Base-by-base conservation (phyloP, 2,797 vertebrate species). In the Cyprinodon diabolis region DNA sequence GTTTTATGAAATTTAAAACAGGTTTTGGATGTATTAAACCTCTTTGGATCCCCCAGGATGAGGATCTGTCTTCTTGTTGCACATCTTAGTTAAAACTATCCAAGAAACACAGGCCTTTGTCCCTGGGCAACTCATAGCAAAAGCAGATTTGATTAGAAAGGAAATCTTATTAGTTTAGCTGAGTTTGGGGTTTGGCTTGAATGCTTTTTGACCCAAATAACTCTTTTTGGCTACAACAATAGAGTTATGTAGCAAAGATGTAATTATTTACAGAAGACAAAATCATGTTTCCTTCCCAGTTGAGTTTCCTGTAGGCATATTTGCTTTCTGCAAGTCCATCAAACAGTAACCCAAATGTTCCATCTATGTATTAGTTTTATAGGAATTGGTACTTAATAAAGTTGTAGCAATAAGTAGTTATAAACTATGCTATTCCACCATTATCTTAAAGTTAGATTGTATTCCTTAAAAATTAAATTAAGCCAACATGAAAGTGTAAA, bases 231-330 rank as follows among this genome's bases (percentile, higher is more conserved):
- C 40, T 47, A 70, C 48, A 73, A 79, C 51, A 83, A 81, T 51
- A 43, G 69, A 74, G 74, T 73, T 67, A 66, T 48, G 40, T 6
- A 66, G 60, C 15, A 48, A 62, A 69, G 68, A 77, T 70, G 66
- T 83, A 73, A 83, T 78, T 88, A 84, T 90, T 87, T 89, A 82
- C 14, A 75, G 13, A 75, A 8, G 60, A 73, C 40, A 83, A 70
- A 63, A 69, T 72, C 52, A 57, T 71, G 79, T 81, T 85, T 82
- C 62, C 68, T 49, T 65, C 63, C 49, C 30, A 60, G 77, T 78
- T 81, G 47, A 69, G 60, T 71, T 68, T 68, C 74, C 51, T 69
- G 4, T 75, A 69, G 1, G 2, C 7, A 1, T 83, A 68, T 75
- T 78, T 81, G 71, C 48, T 81, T 30, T 71, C 67, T 58, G 40